Evolutionary conservation across 2,113 vertebrate species (phyloP).

Genomic region (Psephotus haematonotus): DNA sequence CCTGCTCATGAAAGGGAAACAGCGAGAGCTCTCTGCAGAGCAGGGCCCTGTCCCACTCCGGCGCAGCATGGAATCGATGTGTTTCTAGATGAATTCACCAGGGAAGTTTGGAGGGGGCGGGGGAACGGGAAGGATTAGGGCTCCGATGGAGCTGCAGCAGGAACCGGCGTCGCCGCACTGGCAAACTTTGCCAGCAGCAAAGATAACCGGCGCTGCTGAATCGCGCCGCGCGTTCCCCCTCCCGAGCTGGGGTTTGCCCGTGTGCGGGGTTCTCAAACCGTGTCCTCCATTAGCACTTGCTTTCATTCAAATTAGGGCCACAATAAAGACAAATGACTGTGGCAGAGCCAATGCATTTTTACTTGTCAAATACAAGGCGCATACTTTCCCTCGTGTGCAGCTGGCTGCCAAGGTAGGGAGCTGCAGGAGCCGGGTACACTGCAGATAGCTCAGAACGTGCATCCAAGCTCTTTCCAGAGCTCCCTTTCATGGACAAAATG

Average conservation of each 20-base stretch:
- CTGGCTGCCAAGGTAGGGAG: slow-evolving; percentile 1
- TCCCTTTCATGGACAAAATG: rapidly evolving
- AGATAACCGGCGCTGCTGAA: not conserved
- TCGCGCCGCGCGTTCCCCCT: not conserved
- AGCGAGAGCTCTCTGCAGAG: slow-evolving; percentile 19
- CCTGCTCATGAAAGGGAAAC: not conserved
- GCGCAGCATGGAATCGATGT: slow-evolving; percentile 15
- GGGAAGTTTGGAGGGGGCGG: not conserved
- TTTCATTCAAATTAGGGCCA: slow-evolving; percentile 79
- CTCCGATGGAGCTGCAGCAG: not conserved
- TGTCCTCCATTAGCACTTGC: slow-evolving; percentile 76
- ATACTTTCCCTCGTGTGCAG: slow-evolving; percentile 48
- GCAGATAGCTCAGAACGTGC: rapidly evolving
- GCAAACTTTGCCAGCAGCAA: not conserved
- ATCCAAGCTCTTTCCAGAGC: not conserved
- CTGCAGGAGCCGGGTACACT: not conserved
- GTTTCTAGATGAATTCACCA: not conserved
- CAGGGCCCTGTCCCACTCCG: slow-evolving; percentile 19
- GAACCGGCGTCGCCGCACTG: not conserved
- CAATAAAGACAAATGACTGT: slow-evolving; percentile 83
- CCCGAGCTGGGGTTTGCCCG: not conserved
- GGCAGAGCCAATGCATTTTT: slow-evolving; percentile 77
- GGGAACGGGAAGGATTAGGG: not conserved
- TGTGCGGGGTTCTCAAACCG: not conserved
- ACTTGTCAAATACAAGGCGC: slow-evolving; percentile 69